These are phyloP conservation scores for Troilus luridus DNA, from an alignment of 2,888 invertebrate genomes.

Conservation along the genomic window DNA sequence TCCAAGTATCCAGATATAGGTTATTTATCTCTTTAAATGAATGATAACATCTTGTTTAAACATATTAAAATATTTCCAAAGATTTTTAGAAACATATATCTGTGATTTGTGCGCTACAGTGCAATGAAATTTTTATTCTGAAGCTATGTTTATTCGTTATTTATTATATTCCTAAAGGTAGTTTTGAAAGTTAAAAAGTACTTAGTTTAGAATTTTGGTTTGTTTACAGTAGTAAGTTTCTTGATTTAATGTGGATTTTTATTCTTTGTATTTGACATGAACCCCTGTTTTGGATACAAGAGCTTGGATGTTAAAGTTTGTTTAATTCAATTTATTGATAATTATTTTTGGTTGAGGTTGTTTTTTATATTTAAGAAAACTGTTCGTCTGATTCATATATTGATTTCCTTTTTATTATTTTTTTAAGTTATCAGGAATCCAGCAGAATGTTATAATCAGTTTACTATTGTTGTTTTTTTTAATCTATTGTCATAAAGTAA, in stretches of 20 bases:
- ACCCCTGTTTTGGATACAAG: neutral
- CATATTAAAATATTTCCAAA: neutral
- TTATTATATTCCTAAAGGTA: neutral
- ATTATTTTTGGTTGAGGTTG: neutral
- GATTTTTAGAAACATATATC: neutral
- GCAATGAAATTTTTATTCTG: no score
- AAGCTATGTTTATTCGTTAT: neutral
- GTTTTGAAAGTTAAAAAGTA: neutral
- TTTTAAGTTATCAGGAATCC: neutral
- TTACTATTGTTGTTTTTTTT: no score
- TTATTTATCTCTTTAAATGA: neutral
- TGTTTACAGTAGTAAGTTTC: neutral
- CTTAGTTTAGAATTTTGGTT: neutral
- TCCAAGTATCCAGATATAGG: neutral
- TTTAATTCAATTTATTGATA: neutral
- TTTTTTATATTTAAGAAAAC: neutral
- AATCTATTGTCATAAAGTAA: neutral
- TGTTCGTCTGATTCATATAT: neutral
- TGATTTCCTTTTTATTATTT: neutral
- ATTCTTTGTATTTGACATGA: neutral
- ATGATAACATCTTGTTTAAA: neutral
- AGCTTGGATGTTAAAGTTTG: neutral
- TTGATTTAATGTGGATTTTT: neutral
- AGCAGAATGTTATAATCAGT: neutral
- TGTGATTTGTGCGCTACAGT: no score